phyloP scores from a whole-genome alignment of 2,113 vertebrate genomes.

The Chitala chitala region DNA sequence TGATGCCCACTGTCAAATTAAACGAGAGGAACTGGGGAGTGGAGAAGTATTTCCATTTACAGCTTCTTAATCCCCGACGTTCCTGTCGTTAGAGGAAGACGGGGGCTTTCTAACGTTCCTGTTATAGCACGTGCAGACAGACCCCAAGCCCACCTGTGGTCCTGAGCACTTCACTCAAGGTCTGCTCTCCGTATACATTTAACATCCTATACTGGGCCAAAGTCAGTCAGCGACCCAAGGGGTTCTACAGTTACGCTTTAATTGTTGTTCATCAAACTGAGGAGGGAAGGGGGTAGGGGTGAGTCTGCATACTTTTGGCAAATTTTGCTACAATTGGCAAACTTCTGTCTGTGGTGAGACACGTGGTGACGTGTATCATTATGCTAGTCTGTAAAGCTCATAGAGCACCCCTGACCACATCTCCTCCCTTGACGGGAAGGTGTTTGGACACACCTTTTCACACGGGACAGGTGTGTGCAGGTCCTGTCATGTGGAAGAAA shows the following conservation, averaged over 20 bases:
- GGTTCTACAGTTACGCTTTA: not conserved
- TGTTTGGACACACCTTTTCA: no score
- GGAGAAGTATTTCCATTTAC: conserved; percentile 1
- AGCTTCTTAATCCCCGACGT: not conserved
- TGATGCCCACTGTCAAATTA: conserved; percentile 14
- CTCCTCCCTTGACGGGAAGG: no score
- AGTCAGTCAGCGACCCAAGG: not conserved
- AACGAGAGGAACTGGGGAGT: not conserved
- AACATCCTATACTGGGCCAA: not conserved
- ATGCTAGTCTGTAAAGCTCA: no score
- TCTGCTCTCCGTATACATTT: not conserved
- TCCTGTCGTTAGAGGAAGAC: not conserved
- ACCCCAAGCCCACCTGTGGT: conserved; percentile 3
- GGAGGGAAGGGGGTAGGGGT: no score
- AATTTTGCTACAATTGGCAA: no score
- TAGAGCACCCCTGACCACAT: no score
- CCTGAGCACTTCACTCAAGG: not conserved
- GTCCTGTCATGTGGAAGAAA: no score
- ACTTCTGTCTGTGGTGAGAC: no score
- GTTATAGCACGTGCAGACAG: not conserved
- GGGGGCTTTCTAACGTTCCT: not conserved
- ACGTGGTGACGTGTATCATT: no score
- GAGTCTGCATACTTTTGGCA: no score
- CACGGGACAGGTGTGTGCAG: no score
- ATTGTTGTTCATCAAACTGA: no score